These are phyloP conservation scores for Caenorhabditis becei DNA, from an alignment of 2,888 invertebrate genomes.

Conservation along the genomic window DNA sequence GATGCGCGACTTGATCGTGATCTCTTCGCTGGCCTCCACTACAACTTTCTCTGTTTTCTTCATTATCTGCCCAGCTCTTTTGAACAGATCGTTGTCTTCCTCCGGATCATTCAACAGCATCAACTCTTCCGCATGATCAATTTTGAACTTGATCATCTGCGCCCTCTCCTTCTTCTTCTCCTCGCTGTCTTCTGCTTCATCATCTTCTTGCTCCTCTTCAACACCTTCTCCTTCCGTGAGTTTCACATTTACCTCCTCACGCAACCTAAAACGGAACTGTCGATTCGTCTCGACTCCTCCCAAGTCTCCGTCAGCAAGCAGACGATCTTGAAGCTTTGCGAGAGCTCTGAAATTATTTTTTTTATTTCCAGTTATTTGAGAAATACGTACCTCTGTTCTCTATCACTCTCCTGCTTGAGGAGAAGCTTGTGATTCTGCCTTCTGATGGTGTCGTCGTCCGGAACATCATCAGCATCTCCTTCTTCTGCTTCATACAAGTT, in stretches of 20 bases:
- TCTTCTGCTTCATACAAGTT: constrained; percentile 73
- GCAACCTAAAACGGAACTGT: constrained; percentile 69
- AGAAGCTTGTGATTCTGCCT: constrained; percentile 68
- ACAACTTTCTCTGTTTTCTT: constrained; percentile 16
- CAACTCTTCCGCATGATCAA: constrained; percentile 54
- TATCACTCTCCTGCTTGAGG: constrained; percentile 72
- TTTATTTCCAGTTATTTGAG: background rate
- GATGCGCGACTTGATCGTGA: constrained; percentile 4
- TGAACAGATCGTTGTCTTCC: constrained; percentile 51
- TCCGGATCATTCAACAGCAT: constrained; percentile 17
- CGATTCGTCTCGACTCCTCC: constrained; percentile 72
- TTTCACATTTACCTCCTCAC: constrained; percentile 57
- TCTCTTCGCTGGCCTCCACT: background rate
- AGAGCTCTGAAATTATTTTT: constrained; percentile 55
- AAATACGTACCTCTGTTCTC: constrained; percentile 58
- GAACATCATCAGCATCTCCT: constrained; percentile 72
- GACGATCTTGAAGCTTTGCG: constrained; percentile 73
- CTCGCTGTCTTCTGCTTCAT: constrained; percentile 55
- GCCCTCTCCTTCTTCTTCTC: constrained; percentile 48
- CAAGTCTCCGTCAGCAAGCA: constrained; percentile 74
- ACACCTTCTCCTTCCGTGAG: constrained; percentile 27
- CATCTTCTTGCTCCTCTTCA: constrained; percentile 52
- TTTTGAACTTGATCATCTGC: constrained; percentile 48
- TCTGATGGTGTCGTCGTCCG: constrained; percentile 72
- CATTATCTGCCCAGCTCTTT: constrained; percentile 51